Evolutionary conservation across 2,113 vertebrate species (phyloP).

Genomic region (Sminthopsis crassicaudata): DNA sequence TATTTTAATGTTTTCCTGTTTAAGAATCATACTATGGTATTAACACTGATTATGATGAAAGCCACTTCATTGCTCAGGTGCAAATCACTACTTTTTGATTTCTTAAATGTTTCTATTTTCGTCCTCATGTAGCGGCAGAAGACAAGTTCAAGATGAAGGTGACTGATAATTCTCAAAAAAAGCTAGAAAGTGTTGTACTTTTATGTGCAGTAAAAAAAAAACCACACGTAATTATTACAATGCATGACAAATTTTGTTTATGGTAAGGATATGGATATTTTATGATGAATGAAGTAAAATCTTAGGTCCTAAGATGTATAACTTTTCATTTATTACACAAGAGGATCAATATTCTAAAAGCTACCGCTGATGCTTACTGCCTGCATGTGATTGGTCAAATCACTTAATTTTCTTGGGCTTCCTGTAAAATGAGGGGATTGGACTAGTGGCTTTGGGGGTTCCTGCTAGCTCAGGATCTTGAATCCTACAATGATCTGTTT

Average conservation of each 20-base stretch:
- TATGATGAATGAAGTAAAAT: neutral
- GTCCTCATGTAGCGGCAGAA: neutral
- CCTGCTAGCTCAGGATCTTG: neutral
- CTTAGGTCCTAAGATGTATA: neutral
- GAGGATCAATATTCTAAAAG: neutral
- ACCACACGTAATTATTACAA: neutral
- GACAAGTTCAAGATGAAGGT: neutral
- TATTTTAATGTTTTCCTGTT: neutral
- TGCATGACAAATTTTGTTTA: neutral
- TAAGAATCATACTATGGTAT: neutral
- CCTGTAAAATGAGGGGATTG: neutral
- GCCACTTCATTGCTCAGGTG: neutral
- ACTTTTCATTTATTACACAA: neutral
- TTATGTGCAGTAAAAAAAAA: neutral
- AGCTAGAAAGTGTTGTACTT: neutral
- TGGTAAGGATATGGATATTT: neutral
- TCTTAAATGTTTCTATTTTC: neutral
- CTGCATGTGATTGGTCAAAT: neutral
- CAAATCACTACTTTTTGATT: neutral
- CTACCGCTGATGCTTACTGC: neutral
- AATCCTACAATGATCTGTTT: neutral
- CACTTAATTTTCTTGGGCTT: neutral
- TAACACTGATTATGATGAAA: neutral
- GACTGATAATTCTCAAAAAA: neutral
- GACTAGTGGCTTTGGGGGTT: neutral